These are phyloP conservation scores for Apeltes quadracus DNA, from an alignment of 2,113 vertebrate genomes.

Conservation along the genomic window DNA sequence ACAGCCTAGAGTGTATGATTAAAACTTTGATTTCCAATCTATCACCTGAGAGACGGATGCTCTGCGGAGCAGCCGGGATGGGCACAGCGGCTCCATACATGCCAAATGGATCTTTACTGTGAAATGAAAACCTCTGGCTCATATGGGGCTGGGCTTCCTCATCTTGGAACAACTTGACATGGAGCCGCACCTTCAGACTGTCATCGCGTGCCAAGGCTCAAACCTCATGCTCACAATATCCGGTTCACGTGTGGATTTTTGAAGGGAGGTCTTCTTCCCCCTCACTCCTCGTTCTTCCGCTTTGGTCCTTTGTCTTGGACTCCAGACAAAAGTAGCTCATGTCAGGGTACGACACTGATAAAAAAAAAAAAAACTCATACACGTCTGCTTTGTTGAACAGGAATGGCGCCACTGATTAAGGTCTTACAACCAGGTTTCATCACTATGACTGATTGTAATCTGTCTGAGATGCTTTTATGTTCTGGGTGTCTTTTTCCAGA, in stretches of 20 bases:
- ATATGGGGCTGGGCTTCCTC: slow-evolving; percentile 20
- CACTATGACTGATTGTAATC: slow-evolving; percentile 60
- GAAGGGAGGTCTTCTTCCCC: neutral
- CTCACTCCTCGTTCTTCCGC: neutral
- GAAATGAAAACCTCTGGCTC: slow-evolving; percentile 67
- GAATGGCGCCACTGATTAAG: slow-evolving; percentile 35
- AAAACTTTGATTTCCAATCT: slow-evolving; percentile 81
- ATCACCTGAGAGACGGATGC: slow-evolving; percentile 75
- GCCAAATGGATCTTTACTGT: slow-evolving; percentile 58
- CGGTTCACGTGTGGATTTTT: slow-evolving; percentile 13
- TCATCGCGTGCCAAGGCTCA: slow-evolving; percentile 5
- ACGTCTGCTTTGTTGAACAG: slow-evolving; percentile 54
- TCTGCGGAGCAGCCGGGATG: slow-evolving; percentile 58
- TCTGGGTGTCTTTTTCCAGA: slow-evolving; percentile 34
- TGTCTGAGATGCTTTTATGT: slow-evolving; percentile 22
- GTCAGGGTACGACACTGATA: slow-evolving; percentile 38
- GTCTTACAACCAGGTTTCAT: slow-evolving; percentile 69
- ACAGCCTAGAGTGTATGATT: slow-evolving; percentile 75
- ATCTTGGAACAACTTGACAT: slow-evolving; percentile 33
- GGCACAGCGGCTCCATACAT: slow-evolving; percentile 37
- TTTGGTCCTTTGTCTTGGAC: slow-evolving; percentile 23
- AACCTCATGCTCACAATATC: neutral
- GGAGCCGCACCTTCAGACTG: slow-evolving; percentile 19
- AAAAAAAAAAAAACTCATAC: slow-evolving; percentile 56
- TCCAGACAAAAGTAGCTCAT: slow-evolving; percentile 36